phyloP scores from a whole-genome alignment of 2,113 vertebrate genomes.

The Serranochromis macrocephalus region DNA sequence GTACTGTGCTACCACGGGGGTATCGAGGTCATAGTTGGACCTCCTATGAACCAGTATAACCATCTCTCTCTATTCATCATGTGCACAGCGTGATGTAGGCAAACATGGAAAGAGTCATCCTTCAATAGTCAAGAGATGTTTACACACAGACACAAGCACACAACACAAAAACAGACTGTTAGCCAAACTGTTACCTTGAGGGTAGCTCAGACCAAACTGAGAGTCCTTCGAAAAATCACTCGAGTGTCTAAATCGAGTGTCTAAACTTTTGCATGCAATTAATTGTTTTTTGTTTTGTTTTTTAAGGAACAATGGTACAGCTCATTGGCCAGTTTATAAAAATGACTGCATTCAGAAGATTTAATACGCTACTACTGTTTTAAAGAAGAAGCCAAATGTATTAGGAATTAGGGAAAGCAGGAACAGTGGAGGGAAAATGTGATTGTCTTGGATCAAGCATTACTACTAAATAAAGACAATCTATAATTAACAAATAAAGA shows the following conservation, averaged over 20 bases:
- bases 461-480: neutral
- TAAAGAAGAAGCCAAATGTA: neutral
- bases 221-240: neutral
- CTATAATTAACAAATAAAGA: neutral
- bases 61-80: conserved; percentile 63
- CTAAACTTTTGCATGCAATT: neutral
- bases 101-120: conserved; percentile 55
- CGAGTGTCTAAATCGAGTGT: neutral
- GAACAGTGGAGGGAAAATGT: neutral
- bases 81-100: conserved; percentile 54
- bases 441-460: neutral
- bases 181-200: conserved; percentile 1
- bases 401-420: neutral
- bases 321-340: neutral
- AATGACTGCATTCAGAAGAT: neutral
- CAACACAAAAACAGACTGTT: conserved; percentile 6
- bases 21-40: conserved; percentile 41
- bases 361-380: neutral
- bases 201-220: neutral
- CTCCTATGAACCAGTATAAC: conserved; percentile 20
- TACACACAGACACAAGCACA: neutral
- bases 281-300: neutral
- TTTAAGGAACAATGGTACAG: neutral
- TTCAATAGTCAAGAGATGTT: conserved; percentile 46
- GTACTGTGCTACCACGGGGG: conserved; percentile 2